These are phyloP conservation scores for Parapsyche elsis DNA, from an alignment of 1,140 invertebrate genomes.

Conservation along the genomic window DNA sequence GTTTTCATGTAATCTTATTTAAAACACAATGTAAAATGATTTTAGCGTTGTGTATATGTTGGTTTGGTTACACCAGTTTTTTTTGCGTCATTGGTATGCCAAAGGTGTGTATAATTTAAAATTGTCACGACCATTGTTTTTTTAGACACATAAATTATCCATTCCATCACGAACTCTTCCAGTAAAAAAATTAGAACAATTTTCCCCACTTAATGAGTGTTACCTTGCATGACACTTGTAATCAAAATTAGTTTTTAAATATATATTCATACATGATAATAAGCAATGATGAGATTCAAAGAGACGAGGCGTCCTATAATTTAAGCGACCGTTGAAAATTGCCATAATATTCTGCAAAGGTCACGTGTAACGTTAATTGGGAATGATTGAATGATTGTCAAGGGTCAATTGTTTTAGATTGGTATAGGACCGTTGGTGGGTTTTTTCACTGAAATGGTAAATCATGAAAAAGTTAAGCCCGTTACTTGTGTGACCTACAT, in stretches of 20 bases:
- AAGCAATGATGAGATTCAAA: too few relatives aligned
- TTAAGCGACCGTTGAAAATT: slow-evolving; percentile 7
- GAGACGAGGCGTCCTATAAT: not conserved
- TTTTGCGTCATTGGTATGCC: not conserved
- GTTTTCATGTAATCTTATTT: not conserved
- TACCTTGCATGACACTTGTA: not conserved
- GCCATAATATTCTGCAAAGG: slow-evolving; percentile 2
- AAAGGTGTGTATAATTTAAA: not conserved
- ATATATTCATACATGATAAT: too few relatives aligned
- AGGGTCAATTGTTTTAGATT: slow-evolving; percentile 24
- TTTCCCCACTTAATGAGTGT: not conserved
- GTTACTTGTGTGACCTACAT: not conserved
- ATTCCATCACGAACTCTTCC: not conserved
- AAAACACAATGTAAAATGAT: too few relatives aligned
- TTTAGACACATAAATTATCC: not conserved
- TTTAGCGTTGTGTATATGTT: too few relatives aligned
- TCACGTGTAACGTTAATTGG: not conserved
- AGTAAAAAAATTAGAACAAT: not conserved
- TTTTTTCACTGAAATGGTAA: not conserved
- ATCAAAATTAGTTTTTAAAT: too few relatives aligned
- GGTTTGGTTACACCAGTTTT: too few relatives aligned
- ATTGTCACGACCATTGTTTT: slow-evolving; percentile 15
- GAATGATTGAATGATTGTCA: slow-evolving; percentile 13
- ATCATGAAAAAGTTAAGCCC: not conserved
- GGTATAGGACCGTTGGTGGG: not conserved